phyloP scores from a whole-genome alignment of 1,140 invertebrate genomes.

The Marisa cornuarietis region DNA sequence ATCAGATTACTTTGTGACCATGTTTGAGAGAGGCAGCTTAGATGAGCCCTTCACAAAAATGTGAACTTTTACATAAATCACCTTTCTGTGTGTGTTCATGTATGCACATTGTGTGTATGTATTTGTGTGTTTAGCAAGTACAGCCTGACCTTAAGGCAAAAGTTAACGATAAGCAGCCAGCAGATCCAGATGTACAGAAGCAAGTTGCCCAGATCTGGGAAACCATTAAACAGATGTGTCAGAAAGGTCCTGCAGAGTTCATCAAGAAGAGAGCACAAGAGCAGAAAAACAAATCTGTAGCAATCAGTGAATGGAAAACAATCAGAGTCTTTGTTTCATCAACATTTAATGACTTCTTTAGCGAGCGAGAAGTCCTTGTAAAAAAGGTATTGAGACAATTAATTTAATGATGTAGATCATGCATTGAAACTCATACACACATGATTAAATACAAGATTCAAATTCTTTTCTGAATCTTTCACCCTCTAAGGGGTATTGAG shows the following conservation, averaged over 20 bases:
- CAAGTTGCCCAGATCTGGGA: slow-evolving; percentile 7
- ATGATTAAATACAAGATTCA: not conserved
- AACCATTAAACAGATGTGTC: not conserved
- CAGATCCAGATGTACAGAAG: slow-evolving; percentile 9
- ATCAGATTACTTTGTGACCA: no score
- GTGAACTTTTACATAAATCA: not conserved
- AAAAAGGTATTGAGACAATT: slow-evolving; percentile 55
- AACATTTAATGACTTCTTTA: slow-evolving; percentile 65
- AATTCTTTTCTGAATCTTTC: no score
- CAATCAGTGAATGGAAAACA: slow-evolving; percentile 49
- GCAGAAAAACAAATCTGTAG: not conserved
- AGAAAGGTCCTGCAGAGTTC: not conserved
- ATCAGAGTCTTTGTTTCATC: slow-evolving; percentile 65
- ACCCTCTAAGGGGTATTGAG: no score
- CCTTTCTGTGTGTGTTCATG: slow-evolving; percentile 13
- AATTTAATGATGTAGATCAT: no score
- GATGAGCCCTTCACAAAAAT: no score
- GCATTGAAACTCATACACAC: not conserved
- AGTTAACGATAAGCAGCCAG: not conserved
- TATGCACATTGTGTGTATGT: not conserved
- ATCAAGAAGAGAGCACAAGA: not conserved
- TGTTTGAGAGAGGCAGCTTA: no score
- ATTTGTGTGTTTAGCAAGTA: not conserved
- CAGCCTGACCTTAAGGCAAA: not conserved
- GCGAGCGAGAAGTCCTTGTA: slow-evolving; percentile 64